Evolutionary conservation across 2,113 vertebrate species (phyloP), one percentile per base, ranked within the genome.

Genomic region (Rousettus leschenaultii): DNA sequence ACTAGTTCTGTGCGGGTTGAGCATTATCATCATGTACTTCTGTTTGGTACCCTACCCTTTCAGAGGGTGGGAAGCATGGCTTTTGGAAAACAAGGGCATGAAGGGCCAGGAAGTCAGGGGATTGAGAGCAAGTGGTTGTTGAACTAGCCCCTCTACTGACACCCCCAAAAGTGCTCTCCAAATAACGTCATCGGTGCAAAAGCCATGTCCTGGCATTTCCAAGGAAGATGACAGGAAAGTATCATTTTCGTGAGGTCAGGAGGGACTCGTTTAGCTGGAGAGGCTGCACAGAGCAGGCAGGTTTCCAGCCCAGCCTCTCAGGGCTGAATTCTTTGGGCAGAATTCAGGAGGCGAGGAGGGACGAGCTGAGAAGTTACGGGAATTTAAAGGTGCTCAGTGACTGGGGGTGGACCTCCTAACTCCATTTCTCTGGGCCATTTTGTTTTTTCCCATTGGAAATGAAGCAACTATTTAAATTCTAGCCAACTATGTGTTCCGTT

Each of bases 1-100:
- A 98, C 91, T 98, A 96, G 97, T 96, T 97, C 97, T 92, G 89
- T 96, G 97, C 38, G 59, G 98, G 95, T 83, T 22, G 24, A 16
- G 35, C 35, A 4, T 7, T 19, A 28, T 86, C 45, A 3, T 40
- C 61, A 1, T 33, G 9, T n/a, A 61, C 78, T 57, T 66, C 75
- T 30, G 8, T 53, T 70, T 28, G 53, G 38, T 5, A 6, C 53
- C 35, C 86, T 21, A 19, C 70, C 92, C 66, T 80, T 63, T 28
- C 43, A n/a, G 40, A 86, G n/a, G 11, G 45, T 66, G 48, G 71
- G 43, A 53, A 30, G 7, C 77, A 48, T 24, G 48, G 74, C 18
- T 19, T 71, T 40, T 45, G 65, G 85, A 55, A 65, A 66, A 35
- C 68, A 61, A 73, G n/a, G 57, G 21, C 55, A 59, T 48, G 28